Evolutionary conservation across 2,888 invertebrate genomes (phyloP).

Genomic region (Disparrhopalites patrizii): DNA sequence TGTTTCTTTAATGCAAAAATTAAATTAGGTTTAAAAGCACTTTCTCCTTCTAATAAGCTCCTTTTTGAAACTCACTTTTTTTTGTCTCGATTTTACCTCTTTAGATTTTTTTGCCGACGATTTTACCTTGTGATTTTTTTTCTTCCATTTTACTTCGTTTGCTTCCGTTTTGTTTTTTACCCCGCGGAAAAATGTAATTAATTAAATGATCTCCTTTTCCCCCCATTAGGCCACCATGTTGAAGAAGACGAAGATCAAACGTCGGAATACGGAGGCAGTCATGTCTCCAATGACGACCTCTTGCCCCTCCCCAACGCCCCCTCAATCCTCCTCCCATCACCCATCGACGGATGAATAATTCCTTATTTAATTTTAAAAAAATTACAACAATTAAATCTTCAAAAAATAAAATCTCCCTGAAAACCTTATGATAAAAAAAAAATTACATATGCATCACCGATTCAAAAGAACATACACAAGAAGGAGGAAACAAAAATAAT

Average conservation of each 20-base stretch:
- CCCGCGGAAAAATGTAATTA: too few species aligned
- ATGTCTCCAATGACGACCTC: constrained; percentile 46
- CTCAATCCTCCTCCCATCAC: constrained; percentile 33
- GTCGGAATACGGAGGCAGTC: constrained; percentile 76
- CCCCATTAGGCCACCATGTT: constrained; percentile 94
- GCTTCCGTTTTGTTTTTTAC: too few species aligned
- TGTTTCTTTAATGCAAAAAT: too few species aligned
- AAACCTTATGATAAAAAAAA: not conserved
- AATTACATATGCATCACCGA: constrained; percentile 6
- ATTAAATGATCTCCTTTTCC: not conserved
- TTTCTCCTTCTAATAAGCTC: too few species aligned
- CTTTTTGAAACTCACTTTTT: too few species aligned
- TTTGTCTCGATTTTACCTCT: too few species aligned
- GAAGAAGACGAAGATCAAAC: constrained; percentile 99
- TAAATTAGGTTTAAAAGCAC: too few species aligned
- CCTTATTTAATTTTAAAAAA: constrained; percentile 12
- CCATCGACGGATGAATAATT: constrained; percentile 35
- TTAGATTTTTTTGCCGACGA: too few species aligned
- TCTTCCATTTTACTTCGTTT: too few species aligned
- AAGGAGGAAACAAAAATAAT: not conserved
- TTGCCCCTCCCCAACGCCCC: constrained; percentile 47
- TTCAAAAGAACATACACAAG: not conserved
- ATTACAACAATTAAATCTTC: not conserved
- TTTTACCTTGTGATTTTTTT: too few species aligned
- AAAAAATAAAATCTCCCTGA: not conserved